Evolutionary conservation across 2,797 vertebrate species (phyloP), one percentile per base, ranked within the genome.

Genomic region (Morelia viridis): DNA sequence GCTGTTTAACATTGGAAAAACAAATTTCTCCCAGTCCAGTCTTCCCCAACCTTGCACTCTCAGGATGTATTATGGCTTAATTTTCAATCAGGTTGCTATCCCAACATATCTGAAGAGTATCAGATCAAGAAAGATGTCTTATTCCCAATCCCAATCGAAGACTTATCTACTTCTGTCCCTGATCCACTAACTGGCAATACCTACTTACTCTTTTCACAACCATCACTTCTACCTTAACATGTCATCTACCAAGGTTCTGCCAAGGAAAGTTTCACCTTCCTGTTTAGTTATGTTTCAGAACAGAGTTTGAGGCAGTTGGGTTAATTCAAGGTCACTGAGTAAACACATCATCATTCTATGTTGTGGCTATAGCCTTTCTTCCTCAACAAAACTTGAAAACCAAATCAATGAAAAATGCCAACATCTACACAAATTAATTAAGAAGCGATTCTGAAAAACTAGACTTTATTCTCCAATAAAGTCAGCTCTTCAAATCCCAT

Each of bases 401-500:
- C 35, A 89, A 91, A 91, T 57, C 95, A 94, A 89, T 93, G 93
- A 95, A 83, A 80, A 85, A 94, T 93, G 92, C 94, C 95, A 94
- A 92, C 89, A 94, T 95, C 7, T 94, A 85, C n/a, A 26, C 90
- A 95, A 93, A 96, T 95, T 86, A 91, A 94, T 57, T 2, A 80
- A 92, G 65, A 71, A 62, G 86, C 92, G 92, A 90, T 95, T 92
- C 89, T 91, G 60, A 93, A 94, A 88, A 92, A 91, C 58, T 61
- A 89, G 50, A 90, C 94, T 41, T 41, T 41, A 41, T 41, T 41
- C 41, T 41, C 41, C 41, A 3, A 94, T 13, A 94, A 88, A 57
- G 90, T 26, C 9, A 88, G 57, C 68, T 85, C 26, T 96, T 89
- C 90, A 95, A 92, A 96, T 93, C 93, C 92, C 89, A 53, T 60